Base-by-base conservation (phyloP, 1,140 invertebrate genomes). In the Sipha flava region DNA sequence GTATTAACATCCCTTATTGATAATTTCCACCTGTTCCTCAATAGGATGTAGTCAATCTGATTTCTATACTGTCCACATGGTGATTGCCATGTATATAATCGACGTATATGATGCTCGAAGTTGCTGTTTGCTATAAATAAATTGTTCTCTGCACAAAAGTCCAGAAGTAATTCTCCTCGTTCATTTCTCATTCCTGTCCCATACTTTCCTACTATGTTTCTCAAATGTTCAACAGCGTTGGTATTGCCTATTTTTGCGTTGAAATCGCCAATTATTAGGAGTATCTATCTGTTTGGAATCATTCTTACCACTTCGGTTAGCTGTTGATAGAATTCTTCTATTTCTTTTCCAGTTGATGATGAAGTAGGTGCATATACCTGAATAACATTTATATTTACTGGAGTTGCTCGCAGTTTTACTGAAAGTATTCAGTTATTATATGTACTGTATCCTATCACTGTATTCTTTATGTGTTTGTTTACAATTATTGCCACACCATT, bases 11-110 rank as follows among this genome's bases (percentile, higher is more conserved):
- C 62, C 26, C 16, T 77, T 23, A 81, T 43, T 9, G 75, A 80
- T 37, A 37, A 77, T 31, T 34, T 52, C 45, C 66, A 72, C 62
- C 66, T 52, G n/a, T 47, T 80, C 26, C 59, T 79, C 12, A 80
- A 77, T 14, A 79, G 18, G 10, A 82, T 70, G 40, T 82, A 81
- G 40, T 82, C 82, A 62, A 82, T 82, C 66, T 82, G 80, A 79
- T 83, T 82, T 77, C 54, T 66, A 45, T 80, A 75, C 34, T 34
- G 52, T 18, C 81, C 81, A 79, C 81, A 49, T 40, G 81, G 81
- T 21, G 82, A 82, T 54, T 66, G 77, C 82, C 82, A 83, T 31
- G 82, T 83, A 29, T 77, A 70, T 54, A 81, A 79, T 43, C 82
- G 80, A 31, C 82, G 80, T 29, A 80, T 29, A 79, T 82, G 82